These are phyloP conservation scores for Pollimyrus isidori DNA, from an alignment of 2,113 vertebrate species.

Conservation along the genomic window DNA sequence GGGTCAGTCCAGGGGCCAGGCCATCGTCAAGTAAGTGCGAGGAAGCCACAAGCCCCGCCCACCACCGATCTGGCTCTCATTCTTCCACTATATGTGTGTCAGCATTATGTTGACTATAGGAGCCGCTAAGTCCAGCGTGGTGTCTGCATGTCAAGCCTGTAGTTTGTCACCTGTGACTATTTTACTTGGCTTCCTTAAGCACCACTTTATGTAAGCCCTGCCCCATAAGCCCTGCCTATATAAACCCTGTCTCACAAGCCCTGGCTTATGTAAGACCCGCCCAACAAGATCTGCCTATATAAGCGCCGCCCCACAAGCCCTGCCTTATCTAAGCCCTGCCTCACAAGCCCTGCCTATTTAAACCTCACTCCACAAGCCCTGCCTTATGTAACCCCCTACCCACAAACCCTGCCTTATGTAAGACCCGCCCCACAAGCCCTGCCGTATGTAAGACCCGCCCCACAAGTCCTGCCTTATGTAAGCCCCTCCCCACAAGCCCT, in stretches of 20 bases:
- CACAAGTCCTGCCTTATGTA: too few relatives aligned
- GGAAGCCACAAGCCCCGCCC: too few relatives aligned
- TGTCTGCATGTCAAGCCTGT: not conserved
- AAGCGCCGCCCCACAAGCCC: not conserved
- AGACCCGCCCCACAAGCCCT: too few relatives aligned
- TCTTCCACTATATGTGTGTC: not conserved
- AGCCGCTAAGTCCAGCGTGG: not conserved
- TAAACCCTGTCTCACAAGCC: not conserved
- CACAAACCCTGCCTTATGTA: too few relatives aligned
- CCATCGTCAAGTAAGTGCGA: constrained; percentile 88
- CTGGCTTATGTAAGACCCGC: not conserved
- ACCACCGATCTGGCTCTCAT: not conserved
- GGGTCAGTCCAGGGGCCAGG: constrained; percentile 89
- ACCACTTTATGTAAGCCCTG: not conserved
- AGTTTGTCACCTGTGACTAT: not conserved
- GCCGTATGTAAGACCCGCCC: too few relatives aligned
- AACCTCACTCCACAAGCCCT: not conserved
- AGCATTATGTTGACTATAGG: not conserved
- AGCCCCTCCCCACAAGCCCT: too few relatives aligned
- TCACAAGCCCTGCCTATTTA: not conserved
- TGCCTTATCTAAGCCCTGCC: not conserved
- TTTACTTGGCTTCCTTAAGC: not conserved
- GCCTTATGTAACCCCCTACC: too few relatives aligned
- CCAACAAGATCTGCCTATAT: not conserved
- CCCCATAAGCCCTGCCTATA: not conserved